Evolutionary conservation across 2,888 invertebrate species (phyloP), one percentile per base, ranked within the genome.

Genomic region (Dryobota labecula): DNA sequence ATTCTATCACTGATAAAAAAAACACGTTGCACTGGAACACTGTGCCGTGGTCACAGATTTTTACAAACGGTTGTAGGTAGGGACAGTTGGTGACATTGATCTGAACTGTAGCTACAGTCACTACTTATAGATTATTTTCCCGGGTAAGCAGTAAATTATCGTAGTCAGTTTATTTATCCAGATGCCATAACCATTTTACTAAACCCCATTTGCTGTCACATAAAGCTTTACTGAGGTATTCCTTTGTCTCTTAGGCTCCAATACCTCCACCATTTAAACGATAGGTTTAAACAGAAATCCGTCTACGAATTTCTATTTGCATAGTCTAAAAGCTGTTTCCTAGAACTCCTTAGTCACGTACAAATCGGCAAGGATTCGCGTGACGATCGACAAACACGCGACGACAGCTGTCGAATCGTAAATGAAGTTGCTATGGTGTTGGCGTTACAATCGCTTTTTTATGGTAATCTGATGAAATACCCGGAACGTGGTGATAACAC

Each of bases 401-500:
- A 90, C 56, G 84, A 88, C 89, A 84, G 79, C 86, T 87, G 87
- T 80, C 87, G 91, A 92, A 92, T 93, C 72, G 72, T 62, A 89
- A 92, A 90, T 89, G 81, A 90, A 86, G 77, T 80, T 83, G 56
- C 45, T 60, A 41, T 73, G 78, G 83, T 70, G 70, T 80, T 76
- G 78, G 75, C 76, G 62, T 84, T 75, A 76, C 84, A 91, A 91
- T 91, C 84, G 84, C 78, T 87, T 88, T 84, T 90, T 88, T 89
- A 93, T 92, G 92, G 79, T 90, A 93, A 93, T 91, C 80, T 65
- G 38, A 9, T 27, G 66, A 47, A 78, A 69, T 80, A 87, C 75
- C 74, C 76, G 73, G 82, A 83, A 64, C 56, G 49, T 60, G 38
- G 56, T 64, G 62, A 69, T 74, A 72, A 61, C 45, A 36, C 51